phyloP scores from a whole-genome alignment of 2,113 vertebrate genomes.

The Cyanocitta stelleri region DNA sequence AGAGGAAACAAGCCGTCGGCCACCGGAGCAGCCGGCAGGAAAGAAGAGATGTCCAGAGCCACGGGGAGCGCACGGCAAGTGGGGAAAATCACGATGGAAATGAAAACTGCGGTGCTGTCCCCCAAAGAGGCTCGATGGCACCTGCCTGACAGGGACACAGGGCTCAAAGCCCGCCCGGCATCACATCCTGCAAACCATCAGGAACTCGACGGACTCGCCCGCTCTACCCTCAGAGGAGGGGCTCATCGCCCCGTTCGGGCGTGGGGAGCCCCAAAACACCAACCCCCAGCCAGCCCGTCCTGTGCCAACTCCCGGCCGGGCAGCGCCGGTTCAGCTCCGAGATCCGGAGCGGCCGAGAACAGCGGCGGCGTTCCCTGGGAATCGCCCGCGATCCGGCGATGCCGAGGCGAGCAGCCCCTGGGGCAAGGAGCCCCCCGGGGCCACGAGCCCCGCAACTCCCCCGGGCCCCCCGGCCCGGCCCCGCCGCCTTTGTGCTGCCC shows the following conservation, averaged over 20 bases:
- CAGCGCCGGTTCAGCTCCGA: not conserved
- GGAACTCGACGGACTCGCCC: not conserved
- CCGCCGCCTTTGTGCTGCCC: slow-evolving; percentile 39
- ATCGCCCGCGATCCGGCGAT: not conserved
- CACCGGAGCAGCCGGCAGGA: not conserved
- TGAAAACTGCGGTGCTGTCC: not conserved
- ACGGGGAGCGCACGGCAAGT: not conserved
- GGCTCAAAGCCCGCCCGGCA: not conserved
- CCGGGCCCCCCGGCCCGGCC: not conserved
- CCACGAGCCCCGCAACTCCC: not conserved
- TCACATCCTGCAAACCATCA: not conserved
- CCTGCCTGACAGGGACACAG: not conserved
- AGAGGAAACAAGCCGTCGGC: slow-evolving; percentile 9
- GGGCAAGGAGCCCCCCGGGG: not conserved
- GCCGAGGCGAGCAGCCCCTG: not conserved
- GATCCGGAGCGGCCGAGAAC: not conserved
- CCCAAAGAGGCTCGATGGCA: not conserved
- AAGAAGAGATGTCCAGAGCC: not conserved
- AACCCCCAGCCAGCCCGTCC: not conserved
- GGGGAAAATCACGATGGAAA: not conserved
- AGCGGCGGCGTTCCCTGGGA: not conserved
- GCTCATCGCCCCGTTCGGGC: not conserved
- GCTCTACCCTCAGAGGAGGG: not conserved
- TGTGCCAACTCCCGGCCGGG: not conserved
- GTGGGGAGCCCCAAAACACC: not conserved